Evolutionary conservation across 2,113 vertebrate genomes (phyloP), one percentile per base, ranked within the genome.

Genomic region (Mesitornis unicolor): DNA sequence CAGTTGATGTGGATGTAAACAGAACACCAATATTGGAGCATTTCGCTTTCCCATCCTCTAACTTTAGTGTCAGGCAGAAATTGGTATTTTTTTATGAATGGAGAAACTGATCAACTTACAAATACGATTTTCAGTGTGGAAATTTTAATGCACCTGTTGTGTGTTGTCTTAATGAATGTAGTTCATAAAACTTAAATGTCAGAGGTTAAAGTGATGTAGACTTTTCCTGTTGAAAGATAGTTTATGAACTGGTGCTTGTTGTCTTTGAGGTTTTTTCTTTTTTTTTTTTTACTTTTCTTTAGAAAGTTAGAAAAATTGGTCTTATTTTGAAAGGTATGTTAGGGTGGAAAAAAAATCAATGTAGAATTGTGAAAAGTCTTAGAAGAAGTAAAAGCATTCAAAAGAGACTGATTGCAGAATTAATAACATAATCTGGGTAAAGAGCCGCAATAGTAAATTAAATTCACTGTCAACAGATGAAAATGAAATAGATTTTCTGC

Each of bases 401-500:
- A 96, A 98, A 97, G 97, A 97, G 91, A 90, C 92, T 98, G 97
- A 98, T 98, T 98, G 95, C 95, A 94, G 94, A 98, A 98, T 98
- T 98, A 98, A 98, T 98, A 98, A 88, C 47, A 42, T 97, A 96
- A 97, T 98, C 90, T 97, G 96, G 64, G 84, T 95, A 96, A 98
- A 97, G 94, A 97, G 87, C 93, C 10, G 69, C 94, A 96, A 90
- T 96, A 96, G 90, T 96, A 98, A 98, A 98, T 98, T 97, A 97
- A 98, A 97, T 98, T 97, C 97, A 88, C 95, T 97, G 94, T 98
- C 97, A 98, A 96, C 97, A 97, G 97, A 95, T 96, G 96, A 97
- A 98, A 98, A 98, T 98, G 97, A 98, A 98, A 97, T 97, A 87
- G 94, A 94, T 97, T 97, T 96, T 96, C 95, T 98, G 96, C 98